A percentile compares a stretch with the other conserved stretches of the same genome.
Conservation (phyloP, 2,888 invertebrate genomes). For the Ametastegia equiseti region DNA sequence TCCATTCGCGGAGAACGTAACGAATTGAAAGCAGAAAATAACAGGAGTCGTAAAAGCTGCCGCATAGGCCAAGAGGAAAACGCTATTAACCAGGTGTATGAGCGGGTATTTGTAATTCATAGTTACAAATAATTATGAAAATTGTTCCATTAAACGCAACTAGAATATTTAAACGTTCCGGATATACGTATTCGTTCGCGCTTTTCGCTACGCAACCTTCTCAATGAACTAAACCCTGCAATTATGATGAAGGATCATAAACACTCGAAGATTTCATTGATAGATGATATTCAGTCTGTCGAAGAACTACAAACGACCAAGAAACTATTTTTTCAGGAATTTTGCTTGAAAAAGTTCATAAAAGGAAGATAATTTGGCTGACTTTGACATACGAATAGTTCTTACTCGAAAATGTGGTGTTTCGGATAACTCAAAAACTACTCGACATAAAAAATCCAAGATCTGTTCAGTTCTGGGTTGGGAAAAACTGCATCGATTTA, state of each 20-base stretch:
- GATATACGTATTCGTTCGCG: neutral
- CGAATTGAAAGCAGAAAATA: conserved; percentile 13
- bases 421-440: too few species aligned
- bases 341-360: too few species aligned
- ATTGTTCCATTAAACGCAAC: neutral
- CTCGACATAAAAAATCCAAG: too few species aligned
- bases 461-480: too few species aligned
- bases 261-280: neutral
- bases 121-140: neutral
- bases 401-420: too few species aligned
- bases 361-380: too few species aligned
- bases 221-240: neutral
- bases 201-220: neutral
- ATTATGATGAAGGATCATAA: neutral
- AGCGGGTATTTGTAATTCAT: conserved; percentile 1
- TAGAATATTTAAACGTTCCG: neutral
- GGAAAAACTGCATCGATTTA: too few species aligned
- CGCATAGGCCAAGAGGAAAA: neutral
- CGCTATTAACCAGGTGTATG: neutral
- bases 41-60: neutral
- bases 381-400: too few species aligned
- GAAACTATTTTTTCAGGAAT: neutral
- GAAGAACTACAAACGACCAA: neutral
- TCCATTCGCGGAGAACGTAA: neutral
- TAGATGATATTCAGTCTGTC: neutral